phyloP scores from a whole-genome alignment of 2,113 vertebrate genomes.

The Zosterops hypoxanthus region DNA sequence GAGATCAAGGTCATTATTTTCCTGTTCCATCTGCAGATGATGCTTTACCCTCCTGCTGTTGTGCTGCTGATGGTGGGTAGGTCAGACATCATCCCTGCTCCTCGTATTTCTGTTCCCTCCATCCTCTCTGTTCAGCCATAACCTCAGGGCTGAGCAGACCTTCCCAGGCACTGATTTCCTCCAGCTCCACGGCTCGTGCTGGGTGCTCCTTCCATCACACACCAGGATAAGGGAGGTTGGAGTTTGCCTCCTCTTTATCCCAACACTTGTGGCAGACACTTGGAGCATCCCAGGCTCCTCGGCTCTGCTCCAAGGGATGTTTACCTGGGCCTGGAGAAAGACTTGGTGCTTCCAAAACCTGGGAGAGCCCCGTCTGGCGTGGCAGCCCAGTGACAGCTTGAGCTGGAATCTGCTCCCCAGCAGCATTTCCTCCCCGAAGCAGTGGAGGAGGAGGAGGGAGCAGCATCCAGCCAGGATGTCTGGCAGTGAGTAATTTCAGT shows the following conservation, averaged over 20 bases:
- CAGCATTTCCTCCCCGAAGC: neutral
- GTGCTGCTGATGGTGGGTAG: fast-evolving
- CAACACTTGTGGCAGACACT: neutral
- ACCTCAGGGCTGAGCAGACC: neutral
- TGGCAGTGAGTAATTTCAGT: conserved; percentile 5
- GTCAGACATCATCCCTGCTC: neutral
- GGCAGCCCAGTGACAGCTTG: neutral
- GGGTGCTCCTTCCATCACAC: neutral
- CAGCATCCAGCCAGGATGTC: conserved; percentile 8
- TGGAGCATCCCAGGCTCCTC: neutral
- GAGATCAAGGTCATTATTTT: neutral
- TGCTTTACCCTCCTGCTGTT: neutral
- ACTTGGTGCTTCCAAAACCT: neutral
- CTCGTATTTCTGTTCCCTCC: neutral
- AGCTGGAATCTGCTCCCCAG: neutral
- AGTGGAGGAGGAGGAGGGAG: conserved; percentile 4
- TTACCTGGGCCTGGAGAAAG: neutral
- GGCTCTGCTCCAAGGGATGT: neutral
- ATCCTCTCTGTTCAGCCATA: neutral
- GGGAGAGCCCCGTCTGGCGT: fast-evolving
- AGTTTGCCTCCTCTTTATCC: neutral
- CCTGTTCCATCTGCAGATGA: neutral
- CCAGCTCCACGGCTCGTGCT: fast-evolving
- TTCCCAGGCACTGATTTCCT: neutral
- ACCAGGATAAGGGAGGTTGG: neutral